These are phyloP conservation scores for Melikaiella ostensackeni DNA, from an alignment of 2,888 invertebrate genomes.

Conservation along the genomic window DNA sequence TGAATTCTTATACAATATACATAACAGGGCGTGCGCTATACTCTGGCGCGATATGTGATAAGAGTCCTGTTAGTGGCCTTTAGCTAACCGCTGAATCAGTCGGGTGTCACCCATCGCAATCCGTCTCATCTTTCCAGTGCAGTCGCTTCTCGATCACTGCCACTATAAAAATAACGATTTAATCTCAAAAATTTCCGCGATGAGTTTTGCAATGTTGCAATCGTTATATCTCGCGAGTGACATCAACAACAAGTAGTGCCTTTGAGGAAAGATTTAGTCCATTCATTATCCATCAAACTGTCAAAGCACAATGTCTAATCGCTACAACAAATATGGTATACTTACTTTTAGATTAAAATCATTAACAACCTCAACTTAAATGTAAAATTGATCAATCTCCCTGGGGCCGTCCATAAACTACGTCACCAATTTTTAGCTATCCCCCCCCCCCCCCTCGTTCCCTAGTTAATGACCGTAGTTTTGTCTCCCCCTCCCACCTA, in stretches of 20 bases:
- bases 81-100: slow-evolving; percentile 64
- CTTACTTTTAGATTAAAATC: slow-evolving; percentile 1
- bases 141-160: background rate
- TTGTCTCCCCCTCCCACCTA: too few relatives aligned
- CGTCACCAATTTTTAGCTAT: too few relatives aligned
- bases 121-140: background rate
- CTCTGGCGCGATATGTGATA: slow-evolving; percentile 41
- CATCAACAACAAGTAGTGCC: background rate
- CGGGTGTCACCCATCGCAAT: slow-evolving; percentile 61
- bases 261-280: background rate
- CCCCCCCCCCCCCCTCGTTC: too few relatives aligned
- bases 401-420: too few relatives aligned
- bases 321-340: background rate
- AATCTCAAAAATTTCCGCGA: background rate
- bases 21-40: background rate
- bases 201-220: background rate
- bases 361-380: background rate
- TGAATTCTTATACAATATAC: background rate
- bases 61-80: slow-evolving; percentile 66
- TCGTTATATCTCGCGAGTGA: background rate
- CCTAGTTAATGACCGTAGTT: too few relatives aligned
- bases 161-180: background rate
- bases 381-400: background rate
- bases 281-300: background rate
- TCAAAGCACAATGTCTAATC: slow-evolving; percentile 8